phyloP scores from a whole-genome alignment of 2,113 vertebrate species.

The Elephas maximus region DNA sequence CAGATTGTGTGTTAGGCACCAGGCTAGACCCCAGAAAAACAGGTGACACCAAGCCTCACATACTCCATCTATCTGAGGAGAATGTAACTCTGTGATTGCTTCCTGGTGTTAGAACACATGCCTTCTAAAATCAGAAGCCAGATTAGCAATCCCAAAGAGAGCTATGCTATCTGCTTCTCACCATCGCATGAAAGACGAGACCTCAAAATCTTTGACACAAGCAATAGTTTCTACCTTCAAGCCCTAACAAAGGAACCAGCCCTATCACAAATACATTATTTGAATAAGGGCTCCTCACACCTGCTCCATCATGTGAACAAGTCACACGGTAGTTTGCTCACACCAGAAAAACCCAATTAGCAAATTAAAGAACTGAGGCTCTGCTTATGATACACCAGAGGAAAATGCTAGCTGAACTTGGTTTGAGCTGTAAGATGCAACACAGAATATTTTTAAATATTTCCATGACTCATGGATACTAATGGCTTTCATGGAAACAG shows the following conservation, averaged over 20 bases:
- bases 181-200: neutral
- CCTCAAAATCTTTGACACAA: neutral
- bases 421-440: neutral
- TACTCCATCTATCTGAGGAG: no score
- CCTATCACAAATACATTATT: neutral
- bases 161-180: neutral
- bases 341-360: neutral
- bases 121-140: neutral
- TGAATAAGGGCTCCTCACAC: neutral
- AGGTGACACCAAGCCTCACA: neutral
- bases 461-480: neutral
- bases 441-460: neutral
- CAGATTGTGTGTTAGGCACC: neutral
- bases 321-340: fast-evolving
- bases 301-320: fast-evolving
- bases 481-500: neutral
- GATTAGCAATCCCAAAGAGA: neutral
- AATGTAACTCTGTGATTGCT: neutral
- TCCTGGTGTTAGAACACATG: neutral
- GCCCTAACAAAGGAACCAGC: neutral
- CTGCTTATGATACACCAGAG: neutral
- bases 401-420: neutral
- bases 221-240: neutral
- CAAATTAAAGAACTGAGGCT: neutral
- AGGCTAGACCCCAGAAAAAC: neutral